Conservation (phyloP, 2,113 vertebrate genomes). For the Bubo blakistoni region DNA sequence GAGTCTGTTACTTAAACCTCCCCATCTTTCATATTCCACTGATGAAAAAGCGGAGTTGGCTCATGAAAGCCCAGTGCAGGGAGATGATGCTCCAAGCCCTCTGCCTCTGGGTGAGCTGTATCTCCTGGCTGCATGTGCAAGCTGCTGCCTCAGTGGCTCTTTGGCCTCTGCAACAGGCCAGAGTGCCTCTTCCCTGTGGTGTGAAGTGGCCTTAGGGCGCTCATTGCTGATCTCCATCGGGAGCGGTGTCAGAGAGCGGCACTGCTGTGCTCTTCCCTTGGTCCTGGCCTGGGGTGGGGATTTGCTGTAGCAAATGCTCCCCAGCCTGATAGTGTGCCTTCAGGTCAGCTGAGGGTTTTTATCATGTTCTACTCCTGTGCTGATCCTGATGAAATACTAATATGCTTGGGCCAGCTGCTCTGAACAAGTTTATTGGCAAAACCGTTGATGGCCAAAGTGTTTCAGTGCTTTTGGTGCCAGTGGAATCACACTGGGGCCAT, state of each 20-base stretch:
- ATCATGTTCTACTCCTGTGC: background rate
- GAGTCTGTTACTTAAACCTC: background rate
- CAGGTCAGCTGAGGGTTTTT: background rate
- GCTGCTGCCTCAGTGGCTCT: background rate
- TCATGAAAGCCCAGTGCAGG: accelerated
- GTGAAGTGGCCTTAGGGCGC: background rate
- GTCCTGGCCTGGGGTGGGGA: background rate
- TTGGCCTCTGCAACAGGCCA: background rate
- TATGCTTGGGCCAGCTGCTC: background rate
- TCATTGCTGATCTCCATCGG: accelerated
- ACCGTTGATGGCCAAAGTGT: background rate
- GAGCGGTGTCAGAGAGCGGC: background rate
- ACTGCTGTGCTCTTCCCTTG: accelerated
- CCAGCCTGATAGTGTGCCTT: background rate
- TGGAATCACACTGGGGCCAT: background rate
- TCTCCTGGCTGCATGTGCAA: background rate
- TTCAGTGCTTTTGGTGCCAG: background rate
- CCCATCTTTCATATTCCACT: accelerated
- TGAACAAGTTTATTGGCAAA: background rate
- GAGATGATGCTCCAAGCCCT: background rate
- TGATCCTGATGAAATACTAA: conserved; percentile 7
- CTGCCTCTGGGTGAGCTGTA: background rate
- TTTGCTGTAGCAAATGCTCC: background rate
- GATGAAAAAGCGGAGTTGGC: background rate
- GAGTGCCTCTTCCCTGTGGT: background rate